Evolutionary conservation across 2,797 vertebrate genomes (phyloP).

Genomic region (Sebastes kiyomatsui): DNA sequence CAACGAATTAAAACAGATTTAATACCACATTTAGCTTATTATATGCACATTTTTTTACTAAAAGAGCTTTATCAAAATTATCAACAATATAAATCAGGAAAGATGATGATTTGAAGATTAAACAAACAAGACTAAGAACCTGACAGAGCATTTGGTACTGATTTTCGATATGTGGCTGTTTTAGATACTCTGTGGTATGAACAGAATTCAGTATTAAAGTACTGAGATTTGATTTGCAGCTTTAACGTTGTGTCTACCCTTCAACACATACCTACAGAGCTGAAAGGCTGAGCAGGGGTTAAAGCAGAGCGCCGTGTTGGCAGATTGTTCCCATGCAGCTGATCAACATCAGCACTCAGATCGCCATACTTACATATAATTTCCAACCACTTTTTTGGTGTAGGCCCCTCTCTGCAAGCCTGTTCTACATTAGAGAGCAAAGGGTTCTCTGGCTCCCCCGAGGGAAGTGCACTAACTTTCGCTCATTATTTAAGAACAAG

Average conservation of each 20-base stretch:
- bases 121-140: not conserved
- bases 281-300: not conserved
- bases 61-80: not conserved
- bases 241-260: not conserved
- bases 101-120: not conserved
- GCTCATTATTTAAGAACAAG: slow-evolving; percentile 60
- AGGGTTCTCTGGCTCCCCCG: slow-evolving; percentile 43
- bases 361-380: slow-evolving; percentile 29
- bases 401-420: slow-evolving; percentile 51
- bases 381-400: slow-evolving; percentile 47
- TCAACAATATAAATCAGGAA: not conserved
- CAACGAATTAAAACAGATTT: not conserved
- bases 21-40: not conserved
- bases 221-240: not conserved
- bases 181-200: not conserved
- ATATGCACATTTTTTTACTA: too few species aligned
- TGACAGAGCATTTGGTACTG: not conserved
- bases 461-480: slow-evolving; percentile 25
- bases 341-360: slow-evolving; percentile 54
- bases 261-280: slow-evolving; percentile 1
- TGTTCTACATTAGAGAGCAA: slow-evolving; percentile 72
- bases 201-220: not conserved
- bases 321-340: slow-evolving; percentile 45
- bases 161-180: not conserved
- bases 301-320: slow-evolving; percentile 1